Base-by-base conservation (phyloP, 1,140 invertebrate genomes). In the Steinernema feltiae region DNA sequence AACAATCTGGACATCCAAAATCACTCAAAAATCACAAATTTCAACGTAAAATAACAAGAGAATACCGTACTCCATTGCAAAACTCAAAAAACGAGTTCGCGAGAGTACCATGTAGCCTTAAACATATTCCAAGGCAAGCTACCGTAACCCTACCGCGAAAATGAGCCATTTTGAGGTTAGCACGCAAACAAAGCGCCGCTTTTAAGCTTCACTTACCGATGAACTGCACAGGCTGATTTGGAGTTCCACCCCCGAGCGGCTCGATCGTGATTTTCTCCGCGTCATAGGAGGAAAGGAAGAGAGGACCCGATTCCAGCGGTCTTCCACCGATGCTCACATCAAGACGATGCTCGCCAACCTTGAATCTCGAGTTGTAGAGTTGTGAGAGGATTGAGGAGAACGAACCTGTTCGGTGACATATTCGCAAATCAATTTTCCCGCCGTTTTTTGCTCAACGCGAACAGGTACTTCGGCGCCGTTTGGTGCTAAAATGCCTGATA, bases 321-420 rank as follows among this genome's bases (percentile, higher is more conserved):
- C 93, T 93, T 7, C 80, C 93, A 91, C 88, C 95, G 92, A 80
- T 93, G 93, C 24, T 96, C 92, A 79, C 94, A 91, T 82, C 93
- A 93, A 86, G 91, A 92, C 74, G 80, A 30, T 88, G 86, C 63
- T 96, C 92, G 87, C 97, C 94, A 92, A 77, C 97, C 93, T 89
- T n/a, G n/a, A n/a, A n/a, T n/a, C n/a, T n/a, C n/a, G n/a, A n/a
- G n/a, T n/a, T n/a, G n/a, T n/a, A n/a, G n/a, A n/a, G n/a, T n/a
- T n/a, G n/a, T n/a, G n/a, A n/a, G n/a, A n/a, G n/a, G n/a, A n/a
- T n/a, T n/a, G n/a, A n/a, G n/a, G n/a, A n/a, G n/a, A n/a, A n/a
- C 24, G 29, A 18, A 79, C 78, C 32, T 80, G 48, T 18, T 74
- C 73, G 32, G 76, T 69, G 17, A 75, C 17, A 69, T 81, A 81